Evolutionary conservation across 2,888 invertebrate genomes (phyloP), one percentile per base, ranked within the genome.

Genomic region (Nezara viridula): DNA sequence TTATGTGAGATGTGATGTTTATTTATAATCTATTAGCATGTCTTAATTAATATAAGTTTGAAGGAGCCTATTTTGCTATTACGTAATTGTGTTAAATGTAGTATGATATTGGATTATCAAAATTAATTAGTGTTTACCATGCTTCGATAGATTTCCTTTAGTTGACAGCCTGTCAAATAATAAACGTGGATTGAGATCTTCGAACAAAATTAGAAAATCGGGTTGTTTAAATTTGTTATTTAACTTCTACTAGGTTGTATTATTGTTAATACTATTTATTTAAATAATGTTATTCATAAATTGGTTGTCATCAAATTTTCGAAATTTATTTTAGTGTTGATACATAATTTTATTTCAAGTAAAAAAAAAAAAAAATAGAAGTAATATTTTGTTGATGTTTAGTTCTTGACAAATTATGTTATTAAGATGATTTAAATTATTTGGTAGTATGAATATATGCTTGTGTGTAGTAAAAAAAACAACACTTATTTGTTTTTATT

Each of bases 81-180:
- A 7, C 19, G 16, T 66, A 16, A 32, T 73, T 73, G 19, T 19
- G 66, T 73, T 73, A 7, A 73, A 73, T 73, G 4, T 32, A 37
- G 66, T 5, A 73, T 73, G 66, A 37, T 37, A 73, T 73, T 73
- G 66, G 37, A 21, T 60, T 60, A 60, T 73, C 32, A 37, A 73
- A 73, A 73, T 37, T 73, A 73, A 73, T 73, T 73, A 73, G 44
- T 73, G 66, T 73, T 73, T 37, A 37, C 37, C 19, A 60, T 60
- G 60, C 60, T 60, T 27, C 60, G 12, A 60, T 60, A 60, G 60
- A 2, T 60, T 60, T 60, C 66, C 32, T 32, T 73, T 73, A 27
- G 16, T 73, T 37, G 66, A 73, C 66, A 73, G 37, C 19, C 21
- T 73, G 66, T 73, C 66, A 73, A 73, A 73, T 21, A 73, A 9